Evolutionary conservation across 2,113 vertebrate species (phyloP), one percentile per base, ranked within the genome.

Genomic region (Erinaceus europaeus): DNA sequence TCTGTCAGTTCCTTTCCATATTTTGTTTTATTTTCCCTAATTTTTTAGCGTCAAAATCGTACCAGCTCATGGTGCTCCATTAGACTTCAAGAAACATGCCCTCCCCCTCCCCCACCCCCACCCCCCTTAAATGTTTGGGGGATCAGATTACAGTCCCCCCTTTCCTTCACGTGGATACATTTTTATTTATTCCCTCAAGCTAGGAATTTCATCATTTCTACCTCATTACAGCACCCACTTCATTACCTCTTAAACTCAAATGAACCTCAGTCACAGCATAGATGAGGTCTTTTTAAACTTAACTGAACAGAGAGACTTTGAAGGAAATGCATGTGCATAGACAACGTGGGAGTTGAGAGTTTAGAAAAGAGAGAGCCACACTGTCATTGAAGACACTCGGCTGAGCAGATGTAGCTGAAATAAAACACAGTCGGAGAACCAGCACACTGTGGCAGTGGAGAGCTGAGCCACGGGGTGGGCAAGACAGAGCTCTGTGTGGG

Each of bases 341-440:
- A 91, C 79, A 65, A 57, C 8, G 62, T 92, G 76, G 94, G 80
- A 77, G 80, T 67, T 25, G 15, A 61, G 87, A 91, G 46, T 86
- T 64, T 92, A 53, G 84, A 29, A 74, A 59, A 68, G 50, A 65
- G 40, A 32, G 11, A 90, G 64, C 27, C 75, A 87, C 64, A 78
- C 73, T 12, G 13, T 92, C 90, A 61, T 48, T 55, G 67, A 69
- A 91, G 50, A 88, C 40, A 34, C 15, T 90, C 48, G 88, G 68
- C 21, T 64, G 52, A 69, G 57, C 72, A 84, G 21, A 72, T 48
- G 84, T 52, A 48, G 44, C 32, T 52, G 78, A 89, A 88, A 77
- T 32, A 61, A 91, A 77, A 38, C 27, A 79, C 12, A 18, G 9
- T 53, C 83, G 40, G 64, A 86, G 57, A 90, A 93, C 73, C 57